Percentiles rank a stretch among this genome's conserved stretches.
Conservation (phyloP, 2,113 vertebrate genomes). For the Vulpes vulpes region DNA sequence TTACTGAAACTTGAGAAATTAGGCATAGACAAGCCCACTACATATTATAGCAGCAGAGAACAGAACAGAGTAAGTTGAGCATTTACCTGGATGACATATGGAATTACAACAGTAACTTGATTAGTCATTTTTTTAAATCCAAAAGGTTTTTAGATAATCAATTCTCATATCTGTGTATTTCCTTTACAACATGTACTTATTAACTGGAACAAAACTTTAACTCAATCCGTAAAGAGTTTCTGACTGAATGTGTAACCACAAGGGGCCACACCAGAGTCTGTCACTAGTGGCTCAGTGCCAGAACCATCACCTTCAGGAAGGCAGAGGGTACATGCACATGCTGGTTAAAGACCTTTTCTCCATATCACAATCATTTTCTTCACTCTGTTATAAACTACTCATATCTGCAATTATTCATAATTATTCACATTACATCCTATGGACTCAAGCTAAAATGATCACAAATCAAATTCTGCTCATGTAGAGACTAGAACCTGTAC, state of each 20-base stretch:
- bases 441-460: background rate
- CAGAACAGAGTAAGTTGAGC: background rate
- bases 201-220: background rate
- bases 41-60: background rate
- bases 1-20: background rate
- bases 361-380: background rate
- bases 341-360: background rate
- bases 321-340: background rate
- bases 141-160: background rate
- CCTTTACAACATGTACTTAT: background rate
- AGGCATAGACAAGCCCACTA: background rate
- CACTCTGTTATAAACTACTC: background rate
- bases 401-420: background rate
- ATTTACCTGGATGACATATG: background rate
- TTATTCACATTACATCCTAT: background rate
- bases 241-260: background rate
- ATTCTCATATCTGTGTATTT: background rate
- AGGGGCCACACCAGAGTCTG: background rate
- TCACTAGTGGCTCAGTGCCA: background rate
- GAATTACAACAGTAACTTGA: background rate
- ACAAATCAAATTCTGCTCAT: conserved; percentile 13
- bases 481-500: background rate
- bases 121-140: background rate
- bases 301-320: background rate
- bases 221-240: background rate